These are phyloP conservation scores for Choristoneura fumiferana DNA, from an alignment of 1,140 invertebrate genomes.

Conservation along the genomic window DNA sequence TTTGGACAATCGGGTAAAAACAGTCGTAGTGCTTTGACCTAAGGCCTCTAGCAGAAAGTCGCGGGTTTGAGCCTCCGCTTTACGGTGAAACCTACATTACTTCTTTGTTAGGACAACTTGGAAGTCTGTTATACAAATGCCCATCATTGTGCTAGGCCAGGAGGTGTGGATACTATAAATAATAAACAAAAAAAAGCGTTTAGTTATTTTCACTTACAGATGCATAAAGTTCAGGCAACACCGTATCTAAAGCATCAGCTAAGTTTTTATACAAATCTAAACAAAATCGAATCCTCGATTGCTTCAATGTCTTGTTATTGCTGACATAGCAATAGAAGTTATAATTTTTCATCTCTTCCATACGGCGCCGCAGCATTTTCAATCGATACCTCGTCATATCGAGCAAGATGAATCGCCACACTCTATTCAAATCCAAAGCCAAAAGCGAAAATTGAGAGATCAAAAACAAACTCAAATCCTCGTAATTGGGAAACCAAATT, in stretches of 20 bases:
- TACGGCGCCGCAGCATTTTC: slow-evolving; percentile 42
- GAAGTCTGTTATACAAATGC: too few species aligned
- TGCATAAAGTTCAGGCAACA: slow-evolving; percentile 53
- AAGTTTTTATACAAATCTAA: slow-evolving; percentile 50
- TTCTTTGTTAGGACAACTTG: too few species aligned
- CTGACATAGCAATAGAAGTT: slow-evolving; percentile 52
- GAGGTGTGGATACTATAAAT: too few species aligned
- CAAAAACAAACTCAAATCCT: slow-evolving; percentile 35
- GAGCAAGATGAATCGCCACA: slow-evolving; percentile 56
- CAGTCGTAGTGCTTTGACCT: too few species aligned
- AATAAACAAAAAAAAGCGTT: too few species aligned
- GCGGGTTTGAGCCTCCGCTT: too few species aligned
- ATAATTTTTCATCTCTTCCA: slow-evolving; percentile 41
- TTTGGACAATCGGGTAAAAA: too few species aligned
- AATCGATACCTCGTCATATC: slow-evolving; percentile 54
- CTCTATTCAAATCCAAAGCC: slow-evolving; percentile 54
- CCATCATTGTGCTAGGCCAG: too few species aligned
- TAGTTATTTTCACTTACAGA: slow-evolving; percentile 55
- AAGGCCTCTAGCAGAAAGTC: too few species aligned
- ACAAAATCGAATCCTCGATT: slow-evolving; percentile 52
- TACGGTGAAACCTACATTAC: too few species aligned
- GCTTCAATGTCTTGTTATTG: slow-evolving; percentile 47
- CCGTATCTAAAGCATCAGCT: slow-evolving; percentile 49
- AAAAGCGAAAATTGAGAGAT: slow-evolving; percentile 47
- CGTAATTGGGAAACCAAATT: slow-evolving; percentile 35